Conservation (phyloP, 2,888 invertebrate species). For the Drosophila paramelanica region DNA sequence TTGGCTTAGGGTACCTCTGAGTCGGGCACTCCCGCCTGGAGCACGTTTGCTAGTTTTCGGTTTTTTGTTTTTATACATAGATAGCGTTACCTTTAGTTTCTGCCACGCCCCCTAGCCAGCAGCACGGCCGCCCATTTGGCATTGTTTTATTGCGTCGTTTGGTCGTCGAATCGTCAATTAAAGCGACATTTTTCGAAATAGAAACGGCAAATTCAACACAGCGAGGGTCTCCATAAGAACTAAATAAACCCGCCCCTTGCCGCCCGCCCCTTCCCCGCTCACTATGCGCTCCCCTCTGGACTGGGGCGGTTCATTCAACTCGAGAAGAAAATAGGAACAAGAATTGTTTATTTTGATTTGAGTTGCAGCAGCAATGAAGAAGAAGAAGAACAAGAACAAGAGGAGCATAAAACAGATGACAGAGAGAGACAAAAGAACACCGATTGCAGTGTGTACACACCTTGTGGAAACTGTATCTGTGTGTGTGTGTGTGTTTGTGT, state of each 20-base stretch:
- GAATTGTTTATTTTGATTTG: constrained; percentile 58
- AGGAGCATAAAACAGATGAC: constrained; percentile 8
- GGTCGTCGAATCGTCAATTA: constrained; percentile 45
- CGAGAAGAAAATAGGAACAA: constrained; percentile 26
- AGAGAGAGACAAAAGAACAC: constrained; percentile 20
- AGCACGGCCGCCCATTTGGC: background rate
- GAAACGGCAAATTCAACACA: constrained; percentile 11
- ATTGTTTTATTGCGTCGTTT: constrained; percentile 51
- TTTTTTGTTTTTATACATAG: constrained; percentile 32
- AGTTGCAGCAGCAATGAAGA: constrained; percentile 31
- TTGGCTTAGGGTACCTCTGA: background rate
- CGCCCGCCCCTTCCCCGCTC: background rate
- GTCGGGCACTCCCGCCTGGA: background rate
- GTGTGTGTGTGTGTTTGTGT: constrained; percentile 2
- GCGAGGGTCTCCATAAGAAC: background rate
- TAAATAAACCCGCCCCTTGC: background rate
- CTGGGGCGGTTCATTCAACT: constrained; percentile 51
- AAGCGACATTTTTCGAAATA: constrained; percentile 26
- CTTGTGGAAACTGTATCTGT: constrained; percentile 14
- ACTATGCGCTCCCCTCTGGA: too few species aligned
- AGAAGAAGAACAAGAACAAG: constrained; percentile 3
- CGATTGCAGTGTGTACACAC: constrained; percentile 34
- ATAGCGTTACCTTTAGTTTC: constrained; percentile 34
- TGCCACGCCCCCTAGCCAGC: constrained; percentile 28
- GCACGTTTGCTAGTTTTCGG: background rate